Evolutionary conservation across 2,113 vertebrate species (phyloP).

Genomic region (Anoura caudifer): DNA sequence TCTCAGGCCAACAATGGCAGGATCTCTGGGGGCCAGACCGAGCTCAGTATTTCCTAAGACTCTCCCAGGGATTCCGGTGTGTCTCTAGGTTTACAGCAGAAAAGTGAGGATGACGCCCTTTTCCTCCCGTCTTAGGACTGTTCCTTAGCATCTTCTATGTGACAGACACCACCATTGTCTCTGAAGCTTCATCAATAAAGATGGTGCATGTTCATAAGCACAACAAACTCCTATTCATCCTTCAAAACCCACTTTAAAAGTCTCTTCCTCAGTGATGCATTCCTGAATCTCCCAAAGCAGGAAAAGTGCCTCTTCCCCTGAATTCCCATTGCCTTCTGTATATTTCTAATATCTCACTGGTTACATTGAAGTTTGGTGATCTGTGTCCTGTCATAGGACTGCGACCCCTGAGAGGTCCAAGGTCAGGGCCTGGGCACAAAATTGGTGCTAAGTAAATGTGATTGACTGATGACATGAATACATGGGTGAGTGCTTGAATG

Average conservation of each 20-base stretch:
- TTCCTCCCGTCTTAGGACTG: no score
- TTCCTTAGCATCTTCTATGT: background rate
- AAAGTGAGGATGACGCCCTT: fast-evolving
- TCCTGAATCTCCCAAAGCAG: background rate
- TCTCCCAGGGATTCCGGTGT: background rate
- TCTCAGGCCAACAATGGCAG: background rate
- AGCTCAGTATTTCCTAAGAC: background rate
- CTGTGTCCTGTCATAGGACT: background rate
- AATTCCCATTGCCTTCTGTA: background rate
- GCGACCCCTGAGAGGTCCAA: background rate
- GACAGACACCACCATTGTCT: background rate
- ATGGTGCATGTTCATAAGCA: no score
- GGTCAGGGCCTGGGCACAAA: background rate
- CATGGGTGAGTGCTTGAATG: background rate
- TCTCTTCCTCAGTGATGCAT: background rate
- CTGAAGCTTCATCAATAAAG: background rate
- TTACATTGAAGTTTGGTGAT: background rate
- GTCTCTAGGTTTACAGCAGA: background rate
- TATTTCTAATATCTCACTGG: background rate
- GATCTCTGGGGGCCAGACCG: background rate
- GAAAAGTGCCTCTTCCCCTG: background rate
- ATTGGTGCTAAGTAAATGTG: background rate
- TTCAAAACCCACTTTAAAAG: background rate
- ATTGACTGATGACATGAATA: background rate
- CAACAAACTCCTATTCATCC: background rate